Conservation (phyloP, 2,113 vertebrate genomes). For the Ploceus nigricollis region DNA sequence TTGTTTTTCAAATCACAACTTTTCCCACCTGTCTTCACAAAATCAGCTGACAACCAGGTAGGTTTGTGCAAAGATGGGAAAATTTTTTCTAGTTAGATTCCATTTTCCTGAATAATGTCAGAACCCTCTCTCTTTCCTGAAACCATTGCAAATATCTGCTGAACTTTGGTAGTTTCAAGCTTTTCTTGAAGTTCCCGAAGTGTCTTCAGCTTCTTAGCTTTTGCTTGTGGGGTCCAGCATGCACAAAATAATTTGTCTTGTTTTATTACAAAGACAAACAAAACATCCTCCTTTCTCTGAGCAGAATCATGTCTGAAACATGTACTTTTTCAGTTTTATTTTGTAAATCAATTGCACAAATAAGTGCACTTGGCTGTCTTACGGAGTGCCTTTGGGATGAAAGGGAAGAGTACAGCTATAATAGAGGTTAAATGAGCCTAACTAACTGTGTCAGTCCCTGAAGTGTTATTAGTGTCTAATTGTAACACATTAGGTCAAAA, state of each 20-base stretch:
- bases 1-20: neutral
- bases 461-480: neutral
- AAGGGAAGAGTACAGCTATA: neutral
- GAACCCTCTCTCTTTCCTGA: neutral
- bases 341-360: neutral
- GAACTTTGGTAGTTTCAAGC: neutral
- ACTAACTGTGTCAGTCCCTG: neutral
- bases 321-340: neutral
- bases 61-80: neutral
- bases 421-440: neutral
- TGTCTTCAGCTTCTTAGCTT: neutral
- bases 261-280: neutral
- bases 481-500: neutral
- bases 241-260: neutral
- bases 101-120: neutral
- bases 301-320: neutral
- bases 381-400: neutral
- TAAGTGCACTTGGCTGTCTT: neutral
- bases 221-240: neutral
- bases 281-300: neutral
- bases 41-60: neutral
- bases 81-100: neutral
- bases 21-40: neutral
- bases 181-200: neutral
- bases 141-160: neutral